phyloP scores from a whole-genome alignment of 2,113 vertebrate species.

The Morphnarchus princeps region DNA sequence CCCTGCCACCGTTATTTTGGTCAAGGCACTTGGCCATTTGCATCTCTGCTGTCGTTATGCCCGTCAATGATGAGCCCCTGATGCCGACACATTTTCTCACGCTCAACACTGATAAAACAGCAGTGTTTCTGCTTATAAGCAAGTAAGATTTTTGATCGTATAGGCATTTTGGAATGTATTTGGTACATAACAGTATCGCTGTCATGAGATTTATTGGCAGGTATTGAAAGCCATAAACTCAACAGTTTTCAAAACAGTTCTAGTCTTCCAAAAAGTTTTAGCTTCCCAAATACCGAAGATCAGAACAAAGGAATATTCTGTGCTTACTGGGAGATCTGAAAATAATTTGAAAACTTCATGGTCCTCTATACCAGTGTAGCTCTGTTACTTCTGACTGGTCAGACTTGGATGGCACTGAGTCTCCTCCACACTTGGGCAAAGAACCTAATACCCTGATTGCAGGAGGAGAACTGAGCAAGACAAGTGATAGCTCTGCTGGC shows the following conservation, averaged over 20 bases:
- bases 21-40: background rate
- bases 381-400: background rate
- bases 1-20: background rate
- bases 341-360: background rate
- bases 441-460: background rate
- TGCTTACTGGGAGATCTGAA: background rate
- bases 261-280: background rate
- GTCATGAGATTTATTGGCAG: background rate
- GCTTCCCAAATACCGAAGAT: background rate
- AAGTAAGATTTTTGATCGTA: background rate
- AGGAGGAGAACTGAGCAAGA: background rate
- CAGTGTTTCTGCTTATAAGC: background rate
- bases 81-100: constrained; percentile 19
- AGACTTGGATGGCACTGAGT: background rate
- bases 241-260: background rate
- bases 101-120: constrained; percentile 17
- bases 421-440: background rate
- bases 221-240: background rate
- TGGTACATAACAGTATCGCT: background rate
- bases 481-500: background rate
- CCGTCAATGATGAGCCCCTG: background rate
- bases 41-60: background rate
- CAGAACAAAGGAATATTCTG: background rate
- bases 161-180: background rate
- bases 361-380: background rate